Evolutionary conservation across 2,113 vertebrate species (phyloP).

Genomic region (Pachypanchax playfairii): DNA sequence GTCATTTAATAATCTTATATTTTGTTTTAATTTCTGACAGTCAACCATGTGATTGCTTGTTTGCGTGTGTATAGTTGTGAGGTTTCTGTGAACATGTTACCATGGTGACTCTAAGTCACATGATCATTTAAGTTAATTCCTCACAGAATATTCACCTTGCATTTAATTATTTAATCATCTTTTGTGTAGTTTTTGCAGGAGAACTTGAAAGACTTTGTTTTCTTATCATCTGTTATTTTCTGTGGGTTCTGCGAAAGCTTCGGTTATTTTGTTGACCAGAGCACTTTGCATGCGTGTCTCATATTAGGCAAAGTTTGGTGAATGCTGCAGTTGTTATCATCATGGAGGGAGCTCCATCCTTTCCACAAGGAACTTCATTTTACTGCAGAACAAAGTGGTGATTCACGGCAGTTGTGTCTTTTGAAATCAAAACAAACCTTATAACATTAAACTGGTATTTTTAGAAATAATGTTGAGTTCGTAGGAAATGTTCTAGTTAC

Average conservation of each 20-base stretch:
- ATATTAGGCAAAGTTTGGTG: neutral
- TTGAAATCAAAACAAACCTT: neutral
- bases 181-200: too few relatives aligned
- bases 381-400: neutral
- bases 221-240: neutral
- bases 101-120: too few relatives aligned
- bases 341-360: neutral
- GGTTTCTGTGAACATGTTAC: too few relatives aligned
- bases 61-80: too few relatives aligned
- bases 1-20: too few relatives aligned
- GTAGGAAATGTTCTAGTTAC: neutral
- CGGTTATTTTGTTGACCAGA: constrained; percentile 10
- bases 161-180: too few relatives aligned
- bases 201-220: too few relatives aligned
- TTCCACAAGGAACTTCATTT: neutral
- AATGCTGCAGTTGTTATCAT: constrained; percentile 30
- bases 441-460: neutral
- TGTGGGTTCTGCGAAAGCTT: neutral
- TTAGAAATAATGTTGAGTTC: neutral
- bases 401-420: neutral
- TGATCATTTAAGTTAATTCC: too few relatives aligned
- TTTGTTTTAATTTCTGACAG: too few relatives aligned
- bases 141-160: too few relatives aligned
- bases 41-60: too few relatives aligned
- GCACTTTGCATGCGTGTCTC: constrained; percentile 33